Percentiles rank a stretch among this genome's conserved stretches.
These are phyloP conservation scores for Spongilla lacustris DNA, from an alignment of 37 sponge, comb jelly and placozoan species.

Conservation along the genomic window DNA sequence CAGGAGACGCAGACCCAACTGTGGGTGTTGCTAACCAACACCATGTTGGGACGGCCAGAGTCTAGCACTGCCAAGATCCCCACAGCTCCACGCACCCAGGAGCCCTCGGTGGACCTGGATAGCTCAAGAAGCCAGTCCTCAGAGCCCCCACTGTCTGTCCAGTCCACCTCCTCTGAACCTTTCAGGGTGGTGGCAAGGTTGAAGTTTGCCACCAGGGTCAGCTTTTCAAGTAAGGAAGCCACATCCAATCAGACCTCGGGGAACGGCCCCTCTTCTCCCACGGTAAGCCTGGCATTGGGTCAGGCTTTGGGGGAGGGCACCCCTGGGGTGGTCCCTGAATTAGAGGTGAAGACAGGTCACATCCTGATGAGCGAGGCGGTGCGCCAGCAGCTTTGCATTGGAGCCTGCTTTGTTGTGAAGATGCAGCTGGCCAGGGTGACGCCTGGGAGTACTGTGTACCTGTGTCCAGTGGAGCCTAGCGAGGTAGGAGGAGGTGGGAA, in stretches of 20 bases:
- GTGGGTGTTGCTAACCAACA: background rate
- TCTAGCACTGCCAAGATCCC: background rate
- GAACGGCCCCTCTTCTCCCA: background rate
- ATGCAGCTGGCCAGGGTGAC: slow-evolving; percentile 33
- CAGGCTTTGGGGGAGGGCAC: too few species aligned
- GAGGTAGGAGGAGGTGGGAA: background rate
- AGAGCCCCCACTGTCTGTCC: too few species aligned
- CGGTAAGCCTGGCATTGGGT: too few species aligned
- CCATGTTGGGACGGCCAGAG: background rate
- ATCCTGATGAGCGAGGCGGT: slow-evolving; percentile 70
- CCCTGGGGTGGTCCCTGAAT: background rate
- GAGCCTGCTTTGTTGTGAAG: slow-evolving; percentile 32
- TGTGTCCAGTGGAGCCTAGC: background rate
- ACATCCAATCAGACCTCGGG: background rate
- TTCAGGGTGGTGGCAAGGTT: slow-evolving; percentile 10
- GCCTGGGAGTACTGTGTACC: background rate
- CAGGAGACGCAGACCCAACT: background rate
- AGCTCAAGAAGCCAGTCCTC: background rate
- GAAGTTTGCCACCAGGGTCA: slow-evolving; percentile 27
- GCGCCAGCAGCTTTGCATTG: slow-evolving; percentile 57
- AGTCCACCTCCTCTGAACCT: background rate
- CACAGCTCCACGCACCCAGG: background rate
- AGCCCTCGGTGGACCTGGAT: background rate
- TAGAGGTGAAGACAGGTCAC: slow-evolving; percentile 59
- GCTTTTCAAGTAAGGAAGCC: background rate